Base-by-base conservation (phyloP, 1,140 invertebrate genomes). In the Caligus rogercresseyi region DNA sequence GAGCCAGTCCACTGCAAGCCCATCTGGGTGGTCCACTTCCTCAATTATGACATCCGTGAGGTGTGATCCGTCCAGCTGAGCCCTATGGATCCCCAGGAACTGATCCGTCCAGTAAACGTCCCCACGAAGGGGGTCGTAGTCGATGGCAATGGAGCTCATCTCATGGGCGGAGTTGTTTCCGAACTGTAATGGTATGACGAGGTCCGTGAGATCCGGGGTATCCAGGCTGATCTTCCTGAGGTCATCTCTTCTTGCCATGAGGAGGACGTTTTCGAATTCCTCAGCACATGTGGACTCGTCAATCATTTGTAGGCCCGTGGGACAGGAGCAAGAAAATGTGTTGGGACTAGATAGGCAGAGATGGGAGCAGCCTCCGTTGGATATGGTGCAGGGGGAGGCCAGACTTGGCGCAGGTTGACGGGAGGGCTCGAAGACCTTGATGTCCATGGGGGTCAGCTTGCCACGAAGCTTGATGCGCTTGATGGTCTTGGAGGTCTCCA, bases 1-100 rank as follows among this genome's bases (percentile, higher is more conserved):
- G 1, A 92, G 76, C 89, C 88, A 89, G 74, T 99, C 95, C 54
- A 99, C 83, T 0, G 93, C 91, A 65, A 98, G 73, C 25, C 87
- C 81, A 71, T 93, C 89, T 0, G 88, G 85, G 70, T 84, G 81
- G 4, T 83, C 79, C 20, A 88, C 81, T 70, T 89, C 86, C 16
- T 82, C 81, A 2, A 77, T 78, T 2, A 95, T 78, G 54, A 95
- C 78, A 64, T 87, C 80, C 52, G 83, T 76, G 68, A 87, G 83
- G 0, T 79, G 79, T 7, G 78, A 79, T 15, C 85, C 86, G 71
- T 87, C 78, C 1, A 85, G 69, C 54, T 77, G 78, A 0, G 83
- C 83, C 77, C 80, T 68, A 0, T 77, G 76, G 69, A 83, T 82
- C 1, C 75, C 76, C 67, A 74, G 76, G 0, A 78, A 74, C 74